phyloP scores from a whole-genome alignment of 2,113 vertebrate species.

The Sylvilagus bachmani region DNA sequence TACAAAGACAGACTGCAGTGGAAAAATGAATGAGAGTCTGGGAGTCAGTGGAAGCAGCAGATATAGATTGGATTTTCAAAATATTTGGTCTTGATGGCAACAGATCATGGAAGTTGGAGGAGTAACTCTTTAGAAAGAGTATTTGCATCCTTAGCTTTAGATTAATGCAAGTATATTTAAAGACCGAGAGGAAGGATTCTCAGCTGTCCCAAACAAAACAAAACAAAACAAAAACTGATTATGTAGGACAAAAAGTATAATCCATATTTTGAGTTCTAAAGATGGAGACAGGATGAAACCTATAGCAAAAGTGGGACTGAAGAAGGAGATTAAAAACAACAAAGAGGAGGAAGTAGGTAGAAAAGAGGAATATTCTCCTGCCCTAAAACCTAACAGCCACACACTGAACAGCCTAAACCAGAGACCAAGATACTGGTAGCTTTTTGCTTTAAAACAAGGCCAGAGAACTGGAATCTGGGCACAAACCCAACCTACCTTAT shows the following conservation, averaged over 20 bases:
- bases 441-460: not conserved
- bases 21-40: not conserved
- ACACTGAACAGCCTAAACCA: not conserved
- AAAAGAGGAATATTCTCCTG: not conserved
- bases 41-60: not conserved
- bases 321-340: not conserved
- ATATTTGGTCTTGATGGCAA: not conserved
- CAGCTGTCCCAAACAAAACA: not conserved
- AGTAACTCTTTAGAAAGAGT: too few species aligned
- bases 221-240: not conserved
- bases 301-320: not conserved
- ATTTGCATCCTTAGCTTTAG: not conserved
- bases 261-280: not conserved
- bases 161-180: not conserved
- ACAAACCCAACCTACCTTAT: not conserved
- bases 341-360: too few species aligned
- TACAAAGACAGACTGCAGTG: accelerated
- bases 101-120: not conserved
- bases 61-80: not conserved
- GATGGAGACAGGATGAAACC: not conserved
- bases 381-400: not conserved
- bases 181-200: not conserved
- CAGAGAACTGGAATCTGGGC: not conserved
- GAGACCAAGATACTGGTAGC: not conserved
- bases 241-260: not conserved